Base-by-base conservation (phyloP, 2,797 vertebrate genomes). In the Chrysocyon brachyurus region DNA sequence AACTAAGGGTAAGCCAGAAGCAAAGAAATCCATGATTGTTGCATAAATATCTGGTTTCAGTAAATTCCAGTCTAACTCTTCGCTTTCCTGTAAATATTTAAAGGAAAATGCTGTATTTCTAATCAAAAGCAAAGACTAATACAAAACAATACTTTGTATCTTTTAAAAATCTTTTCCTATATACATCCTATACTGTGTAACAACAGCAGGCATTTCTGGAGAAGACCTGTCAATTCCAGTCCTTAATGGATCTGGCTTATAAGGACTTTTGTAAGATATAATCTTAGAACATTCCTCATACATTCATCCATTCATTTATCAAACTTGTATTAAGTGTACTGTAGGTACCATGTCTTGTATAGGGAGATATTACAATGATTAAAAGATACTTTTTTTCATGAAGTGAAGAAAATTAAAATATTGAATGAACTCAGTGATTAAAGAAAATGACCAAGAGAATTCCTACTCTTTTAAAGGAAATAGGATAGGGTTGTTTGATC, bases 11-110 rank as follows among this genome's bases (percentile, higher is more conserved):
- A 99, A 99, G 52, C 99, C 99, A 61, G 99, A 99, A 12, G 99
- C 99, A 98, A 99, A 99, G 98, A 99, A 99, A 98, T 99, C 99
- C 99, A 99, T 99, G 89, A 99, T 99, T 90, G 99, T 98, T 96
- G 99, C 99, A 98, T 99, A 99, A 83, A 99, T 99, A 97, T 99
- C 99, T 15, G 99, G 99, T 98, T 99, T 99, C 84, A 99, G 95
- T 92, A 99, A 98, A 96, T 99, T 99, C 99, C 99, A 99, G 12
- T 99, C 98, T 97, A 99, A 88, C 24, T 98, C 98, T 97, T 99
- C 98, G 88, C 87, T 98, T 31, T 98, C 98, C 99, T 99, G 21
- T 9, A 77, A 98, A 89, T 90, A 96, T 57, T 15, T 90, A 26
- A 96, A 96, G 16, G 5, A 78, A 79, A 95, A 59, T 12, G 24